A percentile compares a stretch with the other conserved stretches of the same genome.
phyloP scores from a whole-genome alignment of 2,113 vertebrate genomes.

The Antechinus flavipes region DNA sequence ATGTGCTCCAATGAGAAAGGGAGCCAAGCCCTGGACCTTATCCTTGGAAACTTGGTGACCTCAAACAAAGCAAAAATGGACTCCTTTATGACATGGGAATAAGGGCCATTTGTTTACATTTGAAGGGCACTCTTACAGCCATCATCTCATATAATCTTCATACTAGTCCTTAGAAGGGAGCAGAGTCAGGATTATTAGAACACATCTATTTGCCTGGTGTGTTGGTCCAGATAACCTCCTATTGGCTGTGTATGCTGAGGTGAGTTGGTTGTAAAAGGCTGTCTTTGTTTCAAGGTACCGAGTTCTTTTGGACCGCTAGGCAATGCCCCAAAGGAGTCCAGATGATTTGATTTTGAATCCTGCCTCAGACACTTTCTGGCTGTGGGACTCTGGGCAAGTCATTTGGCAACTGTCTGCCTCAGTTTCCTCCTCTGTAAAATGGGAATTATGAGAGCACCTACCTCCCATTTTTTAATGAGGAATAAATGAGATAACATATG shows the following conservation, averaged over 20 bases:
- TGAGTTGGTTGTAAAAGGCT: background rate
- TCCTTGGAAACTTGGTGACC: background rate
- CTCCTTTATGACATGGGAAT: background rate
- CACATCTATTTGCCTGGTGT: background rate
- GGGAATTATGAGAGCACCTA: background rate
- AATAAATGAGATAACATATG: background rate
- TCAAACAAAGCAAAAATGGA: background rate
- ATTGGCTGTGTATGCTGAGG: background rate
- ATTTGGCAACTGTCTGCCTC: background rate
- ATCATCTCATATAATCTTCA: background rate
- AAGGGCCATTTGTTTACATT: background rate
- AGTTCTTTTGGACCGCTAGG: background rate
- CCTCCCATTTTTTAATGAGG: background rate
- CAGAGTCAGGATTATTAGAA: background rate
- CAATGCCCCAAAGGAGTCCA: background rate
- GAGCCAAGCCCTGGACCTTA: background rate
- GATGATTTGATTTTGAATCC: background rate
- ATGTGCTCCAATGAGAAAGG: background rate
- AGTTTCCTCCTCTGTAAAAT: background rate
- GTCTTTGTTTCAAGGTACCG: background rate
- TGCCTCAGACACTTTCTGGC: background rate
- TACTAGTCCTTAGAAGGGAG: background rate
- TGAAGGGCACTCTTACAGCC: background rate
- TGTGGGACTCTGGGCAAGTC: background rate
- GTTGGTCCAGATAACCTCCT: background rate